Conservation (phyloP, 2,888 invertebrate species). For the Xanthorhoe designata region DNA sequence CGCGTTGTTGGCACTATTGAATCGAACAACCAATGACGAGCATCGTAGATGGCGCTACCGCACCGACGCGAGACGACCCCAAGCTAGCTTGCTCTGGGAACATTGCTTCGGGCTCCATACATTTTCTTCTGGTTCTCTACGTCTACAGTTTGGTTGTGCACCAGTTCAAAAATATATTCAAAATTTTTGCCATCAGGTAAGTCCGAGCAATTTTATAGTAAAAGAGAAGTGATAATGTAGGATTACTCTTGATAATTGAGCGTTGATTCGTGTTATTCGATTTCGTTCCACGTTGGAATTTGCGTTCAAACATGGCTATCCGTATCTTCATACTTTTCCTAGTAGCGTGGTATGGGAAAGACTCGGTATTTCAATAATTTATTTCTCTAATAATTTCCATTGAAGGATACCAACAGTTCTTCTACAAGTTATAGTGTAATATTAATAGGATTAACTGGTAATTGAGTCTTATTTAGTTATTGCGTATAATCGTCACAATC, state of each 20-base stretch:
- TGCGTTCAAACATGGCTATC: conserved; percentile 84
- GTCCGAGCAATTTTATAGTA: conserved; percentile 73
- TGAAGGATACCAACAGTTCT: conserved; percentile 76
- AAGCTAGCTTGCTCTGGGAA: conserved; percentile 83
- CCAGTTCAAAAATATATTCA: conserved; percentile 84
- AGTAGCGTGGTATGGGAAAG: conserved; percentile 82
- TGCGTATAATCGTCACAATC: conserved; percentile 84
- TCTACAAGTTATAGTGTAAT: conserved; percentile 78
- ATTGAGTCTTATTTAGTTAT: conserved; percentile 76
- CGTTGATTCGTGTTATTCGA: conserved; percentile 65
- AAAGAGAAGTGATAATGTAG: conserved; percentile 67
- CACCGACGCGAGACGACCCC: conserved; percentile 81
- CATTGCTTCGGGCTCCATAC: conserved; percentile 85
- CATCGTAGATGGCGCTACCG: conserved; percentile 76
- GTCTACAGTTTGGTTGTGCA: conserved; percentile 85
- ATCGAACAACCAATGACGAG: conserved; percentile 67
- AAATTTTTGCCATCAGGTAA: conserved; percentile 86
- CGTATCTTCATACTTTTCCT: conserved; percentile 79
- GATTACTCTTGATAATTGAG: conserved; percentile 64
- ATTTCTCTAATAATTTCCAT: conserved; percentile 84
- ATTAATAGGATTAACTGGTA: conserved; percentile 75
- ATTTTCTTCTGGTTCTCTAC: conserved; percentile 86
- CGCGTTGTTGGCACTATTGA: conserved; percentile 71
- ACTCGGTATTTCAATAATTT: conserved; percentile 82
- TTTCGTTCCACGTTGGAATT: conserved; percentile 84